Conservation (phyloP, 2,113 vertebrate species). For the Amblyopsis rosae region DNA sequence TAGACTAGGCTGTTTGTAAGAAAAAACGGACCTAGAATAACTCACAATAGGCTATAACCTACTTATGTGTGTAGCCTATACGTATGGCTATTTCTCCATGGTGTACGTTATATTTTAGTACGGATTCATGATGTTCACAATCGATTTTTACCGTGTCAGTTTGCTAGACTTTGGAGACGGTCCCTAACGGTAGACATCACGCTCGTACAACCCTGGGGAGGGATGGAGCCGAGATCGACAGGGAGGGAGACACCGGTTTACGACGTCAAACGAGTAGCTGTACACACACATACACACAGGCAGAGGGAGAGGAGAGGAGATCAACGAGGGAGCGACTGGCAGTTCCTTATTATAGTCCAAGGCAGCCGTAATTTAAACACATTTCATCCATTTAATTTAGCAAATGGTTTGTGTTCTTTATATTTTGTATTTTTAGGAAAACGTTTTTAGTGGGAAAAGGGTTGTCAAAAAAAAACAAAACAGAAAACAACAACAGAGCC, state of each 20-base stretch:
- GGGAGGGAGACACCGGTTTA: slow-evolving; percentile 83
- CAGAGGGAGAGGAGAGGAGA: slow-evolving; percentile 52
- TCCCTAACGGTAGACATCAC: slow-evolving; percentile 71
- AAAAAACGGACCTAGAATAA: no score
- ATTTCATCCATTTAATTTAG: slow-evolving; percentile 31
- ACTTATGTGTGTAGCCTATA: no score
- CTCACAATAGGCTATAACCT: no score
- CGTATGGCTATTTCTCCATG: no score
- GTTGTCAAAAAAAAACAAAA: slow-evolving; percentile 38
- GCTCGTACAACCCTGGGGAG: slow-evolving; percentile 73
- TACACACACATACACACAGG: slow-evolving; percentile 43
- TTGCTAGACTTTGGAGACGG: slow-evolving; percentile 55
- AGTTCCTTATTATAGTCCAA: slow-evolving; percentile 58
- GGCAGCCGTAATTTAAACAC: slow-evolving; percentile 51
- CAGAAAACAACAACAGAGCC: slow-evolving; percentile 36
- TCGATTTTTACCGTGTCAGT: background rate
- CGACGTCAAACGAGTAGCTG: slow-evolving; percentile 79
- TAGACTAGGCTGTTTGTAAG: background rate
- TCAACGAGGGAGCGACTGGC: slow-evolving; percentile 51
- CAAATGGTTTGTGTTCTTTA: slow-evolving; percentile 26
- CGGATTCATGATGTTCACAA: background rate
- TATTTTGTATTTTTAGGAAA: slow-evolving; percentile 44
- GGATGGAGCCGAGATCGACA: slow-evolving; percentile 76
- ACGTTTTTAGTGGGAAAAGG: slow-evolving; percentile 14
- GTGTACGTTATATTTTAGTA: no score